Evolutionary conservation across 2,113 vertebrate species (phyloP).

Genomic region (Naja naja): DNA sequence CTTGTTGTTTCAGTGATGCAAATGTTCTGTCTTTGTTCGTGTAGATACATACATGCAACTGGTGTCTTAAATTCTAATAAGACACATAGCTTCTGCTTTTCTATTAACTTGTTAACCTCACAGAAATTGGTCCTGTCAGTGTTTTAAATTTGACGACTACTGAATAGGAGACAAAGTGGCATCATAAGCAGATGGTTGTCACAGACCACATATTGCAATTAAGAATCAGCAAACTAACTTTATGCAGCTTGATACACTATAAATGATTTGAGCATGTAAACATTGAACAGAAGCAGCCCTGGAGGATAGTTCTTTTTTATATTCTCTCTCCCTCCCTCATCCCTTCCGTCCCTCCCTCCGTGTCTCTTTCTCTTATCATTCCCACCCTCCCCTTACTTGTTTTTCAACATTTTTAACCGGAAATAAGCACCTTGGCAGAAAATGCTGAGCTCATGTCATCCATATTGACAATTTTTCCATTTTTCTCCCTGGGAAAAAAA

Average conservation of each 20-base stretch:
- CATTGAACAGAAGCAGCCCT: constrained; percentile 9
- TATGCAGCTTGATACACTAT: constrained; percentile 18
- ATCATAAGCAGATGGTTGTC: constrained; percentile 57
- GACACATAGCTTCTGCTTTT: constrained; percentile 15
- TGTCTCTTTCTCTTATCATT: background rate
- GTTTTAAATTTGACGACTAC: constrained; percentile 58
- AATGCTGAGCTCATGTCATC: background rate
- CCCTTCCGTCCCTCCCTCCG: background rate
- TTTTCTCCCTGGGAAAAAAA: background rate
- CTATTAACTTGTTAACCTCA: constrained; percentile 28
- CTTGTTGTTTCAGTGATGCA: background rate
- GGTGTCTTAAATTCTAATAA: constrained; percentile 40
- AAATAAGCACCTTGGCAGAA: background rate
- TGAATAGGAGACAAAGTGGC: constrained; percentile 33
- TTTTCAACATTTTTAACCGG: background rate
- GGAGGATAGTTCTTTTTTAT: background rate
- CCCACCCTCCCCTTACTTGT: background rate
- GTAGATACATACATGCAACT: background rate
- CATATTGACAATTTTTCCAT: background rate
- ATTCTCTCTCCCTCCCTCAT: background rate
- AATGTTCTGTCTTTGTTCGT: background rate
- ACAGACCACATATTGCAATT: constrained; percentile 45
- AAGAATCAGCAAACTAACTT: constrained; percentile 38
- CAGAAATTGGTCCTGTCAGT: constrained; percentile 50
- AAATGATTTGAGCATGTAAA: constrained; percentile 26